Conservation (phyloP, 2,888 invertebrate species). For the Digitonthophagus gazella region DNA sequence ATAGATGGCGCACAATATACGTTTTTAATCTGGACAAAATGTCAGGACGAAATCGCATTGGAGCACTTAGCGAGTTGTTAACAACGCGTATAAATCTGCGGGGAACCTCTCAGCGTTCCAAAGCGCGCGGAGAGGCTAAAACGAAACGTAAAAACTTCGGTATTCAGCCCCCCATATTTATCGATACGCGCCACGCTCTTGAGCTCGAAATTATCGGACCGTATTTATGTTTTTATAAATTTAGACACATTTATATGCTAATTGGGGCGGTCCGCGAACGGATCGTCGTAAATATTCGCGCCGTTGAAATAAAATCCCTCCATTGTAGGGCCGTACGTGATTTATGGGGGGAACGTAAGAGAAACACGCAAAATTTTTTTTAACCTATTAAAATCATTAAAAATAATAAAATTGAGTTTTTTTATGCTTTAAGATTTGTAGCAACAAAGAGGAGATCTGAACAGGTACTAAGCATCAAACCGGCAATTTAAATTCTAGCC, state of each 20-base stretch:
- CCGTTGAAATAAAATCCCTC: not conserved
- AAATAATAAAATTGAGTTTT: not conserved
- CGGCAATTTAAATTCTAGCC: constrained; percentile 11
- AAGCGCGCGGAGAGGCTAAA: not conserved
- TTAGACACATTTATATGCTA: constrained; percentile 16
- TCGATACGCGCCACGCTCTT: not conserved
- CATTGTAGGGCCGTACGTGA: not conserved
- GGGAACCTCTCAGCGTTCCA: not conserved
- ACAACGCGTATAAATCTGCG: not conserved
- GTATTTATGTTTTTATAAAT: constrained; percentile 16
- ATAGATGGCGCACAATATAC: not conserved
- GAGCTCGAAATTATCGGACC: constrained; percentile 7
- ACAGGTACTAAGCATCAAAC: not conserved
- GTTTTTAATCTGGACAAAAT: too few species aligned
- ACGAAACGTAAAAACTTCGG: not conserved
- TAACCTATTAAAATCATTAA: not conserved
- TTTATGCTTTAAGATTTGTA: not conserved
- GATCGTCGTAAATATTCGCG: not conserved
- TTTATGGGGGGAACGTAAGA: not conserved
- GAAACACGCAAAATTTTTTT: not conserved
- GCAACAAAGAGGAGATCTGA: not conserved
- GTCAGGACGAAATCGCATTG: not conserved
- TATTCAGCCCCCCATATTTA: not conserved
- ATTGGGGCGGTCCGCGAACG: not conserved
- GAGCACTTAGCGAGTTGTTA: not conserved